These are phyloP conservation scores for Fragum fragum DNA, from an alignment of 2,888 invertebrate genomes.

Conservation along the genomic window DNA sequence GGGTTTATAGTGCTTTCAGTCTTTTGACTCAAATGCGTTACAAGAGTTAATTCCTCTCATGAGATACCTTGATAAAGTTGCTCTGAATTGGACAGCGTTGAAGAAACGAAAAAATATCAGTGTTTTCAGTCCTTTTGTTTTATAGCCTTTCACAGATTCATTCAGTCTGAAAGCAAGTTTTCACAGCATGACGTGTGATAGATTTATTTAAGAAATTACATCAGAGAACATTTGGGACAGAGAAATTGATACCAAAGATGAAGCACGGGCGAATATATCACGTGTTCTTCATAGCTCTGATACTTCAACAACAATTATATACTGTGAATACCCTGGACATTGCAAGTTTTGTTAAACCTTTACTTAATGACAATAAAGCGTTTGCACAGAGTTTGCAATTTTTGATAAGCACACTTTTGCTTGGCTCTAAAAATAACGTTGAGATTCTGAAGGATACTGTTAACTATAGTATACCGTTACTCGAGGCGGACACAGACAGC, in stretches of 20 bases:
- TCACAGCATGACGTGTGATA: too few relatives aligned
- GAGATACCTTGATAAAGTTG: too few relatives aligned
- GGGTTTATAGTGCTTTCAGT: too few relatives aligned
- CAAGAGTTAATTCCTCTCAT: too few relatives aligned
- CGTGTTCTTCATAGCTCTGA: not conserved
- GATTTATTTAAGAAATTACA: too few relatives aligned
- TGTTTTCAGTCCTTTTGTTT: too few relatives aligned
- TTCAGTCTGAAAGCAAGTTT: too few relatives aligned
- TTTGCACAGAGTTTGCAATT: not conserved
- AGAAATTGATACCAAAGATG: not conserved
- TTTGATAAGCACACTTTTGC: not conserved
- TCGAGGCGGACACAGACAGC: not conserved
- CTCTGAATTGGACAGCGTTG: too few relatives aligned
- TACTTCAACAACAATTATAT: not conserved
- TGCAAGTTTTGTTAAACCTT: not conserved
- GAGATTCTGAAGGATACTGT: not conserved
- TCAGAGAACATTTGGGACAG: too few relatives aligned
- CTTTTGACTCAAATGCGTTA: too few relatives aligned
- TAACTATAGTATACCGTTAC: constrained; percentile 7
- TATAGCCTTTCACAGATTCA: too few relatives aligned
- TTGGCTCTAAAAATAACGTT: not conserved
- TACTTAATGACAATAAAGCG: not conserved
- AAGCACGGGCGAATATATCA: not conserved
- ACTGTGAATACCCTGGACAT: not conserved
- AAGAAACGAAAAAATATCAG: too few relatives aligned